Percentiles rank a stretch among this genome's conserved stretches.
These are phyloP conservation scores for Rhynchotus rufescens DNA, from an alignment of 2,797 vertebrate genomes.

Conservation along the genomic window DNA sequence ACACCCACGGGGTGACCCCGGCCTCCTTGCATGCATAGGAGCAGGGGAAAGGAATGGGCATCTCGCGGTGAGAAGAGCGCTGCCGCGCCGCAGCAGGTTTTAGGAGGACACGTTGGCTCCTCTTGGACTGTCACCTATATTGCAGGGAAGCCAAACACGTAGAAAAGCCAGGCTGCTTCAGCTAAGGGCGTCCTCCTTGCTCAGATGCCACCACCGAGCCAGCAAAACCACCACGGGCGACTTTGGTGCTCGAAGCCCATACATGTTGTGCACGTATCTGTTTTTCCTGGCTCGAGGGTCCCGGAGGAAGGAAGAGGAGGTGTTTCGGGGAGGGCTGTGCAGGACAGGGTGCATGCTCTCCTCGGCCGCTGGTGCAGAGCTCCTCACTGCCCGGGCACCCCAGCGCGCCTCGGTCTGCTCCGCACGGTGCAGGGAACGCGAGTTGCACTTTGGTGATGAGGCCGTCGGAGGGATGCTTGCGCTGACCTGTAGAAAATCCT, in stretches of 20 bases:
- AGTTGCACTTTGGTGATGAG: neutral
- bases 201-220: accelerated
- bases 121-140: neutral
- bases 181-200: neutral
- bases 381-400: neutral
- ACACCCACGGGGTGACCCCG: neutral
- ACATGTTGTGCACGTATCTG: accelerated
- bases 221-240: neutral
- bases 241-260: neutral
- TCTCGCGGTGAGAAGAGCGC: neutral
- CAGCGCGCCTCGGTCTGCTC: neutral
- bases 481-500: slow-evolving; percentile 70
- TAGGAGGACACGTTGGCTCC: neutral
- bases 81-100: neutral
- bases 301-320: neutral
- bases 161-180: neutral
- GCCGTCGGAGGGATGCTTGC: neutral
- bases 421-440: accelerated
- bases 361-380: neutral
- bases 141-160: neutral
- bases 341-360: neutral
- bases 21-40: neutral
- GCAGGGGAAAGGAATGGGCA: neutral
- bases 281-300: neutral
- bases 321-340: neutral